Base-by-base conservation (phyloP, 2,888 invertebrate genomes). In the Erpobdella octoculata region DNA sequence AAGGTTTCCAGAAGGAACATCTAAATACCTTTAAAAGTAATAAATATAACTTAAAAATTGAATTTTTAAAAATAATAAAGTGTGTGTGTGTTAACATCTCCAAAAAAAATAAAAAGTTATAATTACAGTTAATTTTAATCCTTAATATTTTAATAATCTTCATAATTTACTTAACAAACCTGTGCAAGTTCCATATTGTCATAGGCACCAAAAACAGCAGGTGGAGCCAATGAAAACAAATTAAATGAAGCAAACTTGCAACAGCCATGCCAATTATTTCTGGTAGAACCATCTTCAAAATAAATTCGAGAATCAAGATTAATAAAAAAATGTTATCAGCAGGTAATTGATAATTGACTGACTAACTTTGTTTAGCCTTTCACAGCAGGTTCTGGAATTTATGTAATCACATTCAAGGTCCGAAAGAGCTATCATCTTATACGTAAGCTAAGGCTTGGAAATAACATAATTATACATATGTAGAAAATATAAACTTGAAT, bases 211-310 rank as follows among this genome's bases (percentile, higher is more conserved):
- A 18, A 28, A 53, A 53, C 28, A 28, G 21, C 6, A 53, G 28
- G 21, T 25, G 21, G n/a, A 53, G 28, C 53, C 53, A 53, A 53
- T 53, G 53, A 18, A 28, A 53, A 18, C 21, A 25, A n/a, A 21
- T 25, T 28, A 53, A 28, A 53, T 53, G 28, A 25, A 53, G 15
- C 1, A 53, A 28, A 25, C 21, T 25, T 5, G 53, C 53, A 18
- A 28, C 21, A 25, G n/a, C 28, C 15, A 53, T 21, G 8, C 21
- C 53, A 53, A 53, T 25, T 53, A 53, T 53, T 53, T 53, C 53
- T 25, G 53, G 53, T 8, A 53, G 28, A n/a, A 53, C 53, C 53
- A 53, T 53, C 53, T 53, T n/a, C n/a, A n/a, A n/a, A n/a, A n/a
- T n/a, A n/a, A n/a, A n/a, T n/a, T n/a, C n/a, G n/a, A n/a, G 12